phyloP scores from a whole-genome alignment of 2,113 vertebrate genomes.

The Crotalus horridus region DNA sequence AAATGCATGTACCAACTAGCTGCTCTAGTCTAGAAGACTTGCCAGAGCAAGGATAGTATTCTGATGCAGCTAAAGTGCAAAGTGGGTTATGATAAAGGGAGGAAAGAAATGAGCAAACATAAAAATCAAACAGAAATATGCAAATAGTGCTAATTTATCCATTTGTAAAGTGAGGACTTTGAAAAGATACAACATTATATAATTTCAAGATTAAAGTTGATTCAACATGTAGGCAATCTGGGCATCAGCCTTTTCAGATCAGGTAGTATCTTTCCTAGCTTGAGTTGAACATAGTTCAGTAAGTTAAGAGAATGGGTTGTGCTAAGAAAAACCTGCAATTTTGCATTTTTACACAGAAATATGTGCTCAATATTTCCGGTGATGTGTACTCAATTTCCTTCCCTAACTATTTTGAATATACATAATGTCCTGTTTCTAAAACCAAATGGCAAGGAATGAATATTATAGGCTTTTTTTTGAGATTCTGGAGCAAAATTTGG shows the following conservation, averaged over 20 bases:
- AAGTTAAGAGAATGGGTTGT: not conserved
- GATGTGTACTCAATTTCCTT: not conserved
- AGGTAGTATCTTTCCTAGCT: accelerated
- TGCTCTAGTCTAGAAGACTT: not conserved
- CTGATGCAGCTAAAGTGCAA: not conserved
- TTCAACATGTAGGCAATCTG: conserved; percentile 4
- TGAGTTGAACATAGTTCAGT: not conserved
- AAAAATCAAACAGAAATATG: not conserved
- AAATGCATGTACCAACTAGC: not conserved
- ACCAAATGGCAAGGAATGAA: not conserved
- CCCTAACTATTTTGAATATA: not conserved
- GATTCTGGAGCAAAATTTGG: not conserved
- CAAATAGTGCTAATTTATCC: not conserved
- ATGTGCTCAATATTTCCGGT: conserved; percentile 5
- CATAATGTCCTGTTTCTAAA: not conserved
- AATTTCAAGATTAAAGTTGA: not conserved
- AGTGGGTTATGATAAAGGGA: not conserved
- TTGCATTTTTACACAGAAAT: not conserved
- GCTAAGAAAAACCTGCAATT: not conserved
- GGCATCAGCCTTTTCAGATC: not conserved
- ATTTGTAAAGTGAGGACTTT: not conserved
- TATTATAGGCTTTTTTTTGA: not conserved
- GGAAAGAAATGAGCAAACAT: not conserved
- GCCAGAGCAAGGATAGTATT: not conserved
- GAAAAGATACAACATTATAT: not conserved